These are phyloP conservation scores for Oedothorax gibbosus DNA, from an alignment of 1,140 invertebrate genomes.

Conservation along the genomic window DNA sequence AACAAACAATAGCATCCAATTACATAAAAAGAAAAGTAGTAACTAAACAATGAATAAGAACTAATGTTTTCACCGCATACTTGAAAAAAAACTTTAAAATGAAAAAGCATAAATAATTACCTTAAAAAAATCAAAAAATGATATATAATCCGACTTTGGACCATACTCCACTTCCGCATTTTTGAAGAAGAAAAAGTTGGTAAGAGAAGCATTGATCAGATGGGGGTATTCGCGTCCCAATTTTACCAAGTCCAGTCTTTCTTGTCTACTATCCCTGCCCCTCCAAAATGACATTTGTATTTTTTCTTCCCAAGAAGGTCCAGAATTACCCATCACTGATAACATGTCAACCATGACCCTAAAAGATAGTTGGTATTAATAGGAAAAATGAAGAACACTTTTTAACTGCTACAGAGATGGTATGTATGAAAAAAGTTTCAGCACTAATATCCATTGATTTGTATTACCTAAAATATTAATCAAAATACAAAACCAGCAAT, in stretches of 20 bases:
- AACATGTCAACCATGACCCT: conserved; percentile 61
- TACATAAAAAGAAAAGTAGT: no score
- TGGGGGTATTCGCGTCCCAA: conserved; percentile 82
- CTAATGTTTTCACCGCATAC: no score
- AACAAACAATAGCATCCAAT: no score
- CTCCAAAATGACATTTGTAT: conserved; percentile 87
- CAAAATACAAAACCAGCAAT: no score
- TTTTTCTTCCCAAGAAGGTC: conserved; percentile 79
- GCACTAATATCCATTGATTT: background rate
- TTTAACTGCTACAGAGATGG: background rate
- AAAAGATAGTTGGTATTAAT: conserved; percentile 25
- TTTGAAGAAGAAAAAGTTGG: conserved; percentile 96
- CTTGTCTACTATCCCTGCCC: conserved; percentile 87
- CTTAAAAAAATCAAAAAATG: conserved; percentile 96
- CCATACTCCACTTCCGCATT: conserved; percentile 88
- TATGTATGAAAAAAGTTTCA: background rate
- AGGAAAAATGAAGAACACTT: background rate
- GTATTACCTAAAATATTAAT: no score
- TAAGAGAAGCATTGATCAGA: conserved; percentile 90
- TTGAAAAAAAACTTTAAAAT: no score
- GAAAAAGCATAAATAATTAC: conserved; percentile 72
- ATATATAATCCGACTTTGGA: conserved; percentile 82
- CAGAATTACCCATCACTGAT: conserved; percentile 61
- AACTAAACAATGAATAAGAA: no score
- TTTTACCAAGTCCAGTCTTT: conserved; percentile 85